These are phyloP conservation scores for Ptychobarbus kaznakovi DNA, from an alignment of 2,797 vertebrate species.

Conservation along the genomic window DNA sequence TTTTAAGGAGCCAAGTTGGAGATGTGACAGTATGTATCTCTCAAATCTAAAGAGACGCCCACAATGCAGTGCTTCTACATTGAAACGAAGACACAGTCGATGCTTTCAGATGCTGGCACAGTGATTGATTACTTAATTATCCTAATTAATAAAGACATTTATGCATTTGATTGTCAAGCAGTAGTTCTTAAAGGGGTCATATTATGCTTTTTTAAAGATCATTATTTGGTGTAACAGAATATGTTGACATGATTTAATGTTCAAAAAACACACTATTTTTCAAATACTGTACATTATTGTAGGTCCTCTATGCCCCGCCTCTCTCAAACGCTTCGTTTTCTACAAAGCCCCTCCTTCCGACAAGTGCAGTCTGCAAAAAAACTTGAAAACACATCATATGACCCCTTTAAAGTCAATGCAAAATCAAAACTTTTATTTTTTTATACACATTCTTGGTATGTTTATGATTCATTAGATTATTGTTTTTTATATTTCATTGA, in stretches of 20 bases:
- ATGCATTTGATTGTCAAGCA: background rate
- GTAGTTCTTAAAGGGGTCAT: background rate
- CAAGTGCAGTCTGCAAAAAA: no score
- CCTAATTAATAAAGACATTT: background rate
- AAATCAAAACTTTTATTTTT: background rate
- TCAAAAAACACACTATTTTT: no score
- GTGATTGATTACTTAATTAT: background rate
- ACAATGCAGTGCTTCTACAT: background rate
- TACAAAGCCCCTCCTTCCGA: no score
- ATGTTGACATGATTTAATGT: no score
- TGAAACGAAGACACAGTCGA: background rate
- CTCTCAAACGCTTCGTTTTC: no score
- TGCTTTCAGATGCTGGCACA: background rate
- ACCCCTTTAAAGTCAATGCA: background rate
- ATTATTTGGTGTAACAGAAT: no score
- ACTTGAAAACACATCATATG: no score
- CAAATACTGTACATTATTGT: no score
- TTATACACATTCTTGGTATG: background rate
- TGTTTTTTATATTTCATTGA: background rate
- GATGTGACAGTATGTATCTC: constrained; percentile 1
- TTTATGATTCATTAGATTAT: background rate
- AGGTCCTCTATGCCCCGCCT: no score
- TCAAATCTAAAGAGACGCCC: background rate
- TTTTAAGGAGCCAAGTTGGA: constrained; percentile 19
- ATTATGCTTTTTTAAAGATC: no score